Base-by-base conservation (phyloP, 2,888 invertebrate species). In the Phragmatobia fuliginosa region DNA sequence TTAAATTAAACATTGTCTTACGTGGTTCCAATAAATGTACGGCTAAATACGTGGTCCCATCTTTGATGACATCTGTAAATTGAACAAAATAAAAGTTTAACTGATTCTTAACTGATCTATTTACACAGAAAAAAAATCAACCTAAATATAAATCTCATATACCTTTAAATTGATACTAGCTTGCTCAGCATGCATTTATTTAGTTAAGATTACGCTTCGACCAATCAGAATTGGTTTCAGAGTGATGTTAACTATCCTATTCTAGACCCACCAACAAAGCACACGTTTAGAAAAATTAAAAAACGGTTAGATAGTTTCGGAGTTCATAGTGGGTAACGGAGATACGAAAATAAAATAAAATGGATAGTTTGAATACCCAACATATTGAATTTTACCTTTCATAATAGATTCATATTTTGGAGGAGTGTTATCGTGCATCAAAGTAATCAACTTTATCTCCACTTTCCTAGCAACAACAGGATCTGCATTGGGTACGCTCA, bases 401-500 rank as follows among this genome's bases (percentile, higher is more conserved):
- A 93, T 91, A 2, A 92, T 75, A 3, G 69, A 25, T 52, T 77
- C 68, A 64, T 83, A 86, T 69, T 87, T 85, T 11, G 85, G 78
- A 16, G 90, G 88, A 5, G 87, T 87, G 33, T 74, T 72, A 0
- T 77, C 79, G 2, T 75, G 70, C 89, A 93, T 90, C 60, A 93
- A 76, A 68, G 85, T 87, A 32, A 80, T 73, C 1, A 94, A 84
- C 83, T 93, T 94, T 38, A 93, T 88, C 81, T 93, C 90, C 76
- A 94, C 88, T 78, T 94, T 94, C 56, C 93, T 87, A 0, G 88
- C 78, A 2, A 90, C 93, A 1, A 94, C 91, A 0, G 93, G 92
- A 67, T 94, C 94, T 0, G 87, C 88, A 31, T 77, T 82, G 6
- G 80, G 59, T 1, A 90, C 68, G 4, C 21, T 36, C 49, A 94